Conservation (phyloP, 2,113 vertebrate species). For the Leptodactylus fuscus region DNA sequence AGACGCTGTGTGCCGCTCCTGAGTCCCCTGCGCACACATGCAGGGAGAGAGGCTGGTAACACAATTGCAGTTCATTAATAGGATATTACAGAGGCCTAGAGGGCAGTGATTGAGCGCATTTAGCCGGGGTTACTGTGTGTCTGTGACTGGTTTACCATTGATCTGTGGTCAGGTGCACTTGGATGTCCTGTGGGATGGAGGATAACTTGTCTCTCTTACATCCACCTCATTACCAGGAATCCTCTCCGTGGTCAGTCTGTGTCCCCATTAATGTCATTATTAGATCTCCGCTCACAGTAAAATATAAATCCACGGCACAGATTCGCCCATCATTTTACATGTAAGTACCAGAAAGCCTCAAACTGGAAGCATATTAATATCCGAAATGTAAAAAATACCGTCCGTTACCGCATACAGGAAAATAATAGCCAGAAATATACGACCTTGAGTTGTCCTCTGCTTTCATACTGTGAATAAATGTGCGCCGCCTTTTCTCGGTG, state of each 20-base stretch:
- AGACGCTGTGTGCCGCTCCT: neutral
- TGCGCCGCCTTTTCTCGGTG: neutral
- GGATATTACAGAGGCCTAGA: constrained; percentile 7
- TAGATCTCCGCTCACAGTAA: neutral
- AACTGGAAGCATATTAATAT: neutral
- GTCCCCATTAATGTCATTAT: constrained; percentile 31
- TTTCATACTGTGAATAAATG: neutral
- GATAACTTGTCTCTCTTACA: constrained; percentile 6
- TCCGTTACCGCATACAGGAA: neutral
- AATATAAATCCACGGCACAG: neutral
- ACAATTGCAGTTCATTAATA: constrained; percentile 16
- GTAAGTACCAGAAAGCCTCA: neutral
- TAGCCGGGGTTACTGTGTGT: constrained; percentile 24
- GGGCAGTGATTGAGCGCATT: constrained; percentile 32
- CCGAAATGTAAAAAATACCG: neutral
- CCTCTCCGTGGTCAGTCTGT: constrained; percentile 24
- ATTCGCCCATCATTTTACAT: neutral
- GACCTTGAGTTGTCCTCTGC: neutral
- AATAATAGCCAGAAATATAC: neutral
- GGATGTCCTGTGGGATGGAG: constrained; percentile 23
- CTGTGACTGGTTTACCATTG: constrained; percentile 20
- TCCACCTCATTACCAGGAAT: constrained; percentile 33
- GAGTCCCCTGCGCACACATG: neutral
- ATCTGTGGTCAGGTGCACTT: constrained; percentile 32
- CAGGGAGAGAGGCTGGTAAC: neutral